Percentiles rank a stretch among this genome's conserved stretches.
Conservation (phyloP, 2,888 invertebrate species). For the Latrodectus hesperus region DNA sequence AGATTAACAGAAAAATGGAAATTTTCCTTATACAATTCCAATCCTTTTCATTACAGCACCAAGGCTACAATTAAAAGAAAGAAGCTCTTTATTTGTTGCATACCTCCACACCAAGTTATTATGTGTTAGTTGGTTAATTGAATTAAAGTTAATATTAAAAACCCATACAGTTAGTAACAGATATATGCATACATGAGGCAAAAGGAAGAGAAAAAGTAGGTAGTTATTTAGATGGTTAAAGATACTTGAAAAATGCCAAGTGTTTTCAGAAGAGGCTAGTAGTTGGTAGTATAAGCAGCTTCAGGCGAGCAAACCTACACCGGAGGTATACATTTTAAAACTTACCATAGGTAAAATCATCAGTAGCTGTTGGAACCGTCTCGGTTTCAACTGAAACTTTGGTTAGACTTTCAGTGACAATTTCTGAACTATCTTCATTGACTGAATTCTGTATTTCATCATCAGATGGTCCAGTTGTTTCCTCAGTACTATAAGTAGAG, state of each 20-base stretch:
- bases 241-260: slow-evolving; percentile 25
- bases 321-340: slow-evolving; percentile 53
- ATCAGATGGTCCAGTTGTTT: slow-evolving; percentile 14
- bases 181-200: too few relatives aligned
- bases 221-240: slow-evolving; percentile 29
- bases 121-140: too few relatives aligned
- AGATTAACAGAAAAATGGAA: too few relatives aligned
- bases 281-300: slow-evolving; percentile 23
- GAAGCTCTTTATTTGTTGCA: too few relatives aligned
- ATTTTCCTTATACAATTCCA: too few relatives aligned
- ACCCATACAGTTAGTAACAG: too few relatives aligned
- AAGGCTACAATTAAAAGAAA: too few relatives aligned
- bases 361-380: slow-evolving; percentile 27
- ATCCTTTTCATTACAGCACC: too few relatives aligned
- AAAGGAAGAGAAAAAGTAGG: slow-evolving; percentile 12
- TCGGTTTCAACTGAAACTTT: slow-evolving; percentile 50
- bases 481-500: slow-evolving; percentile 64
- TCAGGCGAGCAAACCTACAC: slow-evolving; percentile 46
- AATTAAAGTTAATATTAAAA: too few relatives aligned
- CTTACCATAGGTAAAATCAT: slow-evolving; percentile 50
- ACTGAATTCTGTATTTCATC: slow-evolving; percentile 22
- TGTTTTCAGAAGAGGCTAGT: slow-evolving; percentile 21
- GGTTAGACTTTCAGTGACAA: slow-evolving; percentile 40
- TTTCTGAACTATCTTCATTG: slow-evolving; percentile 20
- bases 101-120: too few relatives aligned